Base-by-base conservation (phyloP, 2,113 vertebrate genomes). In the Pelusios castaneus region DNA sequence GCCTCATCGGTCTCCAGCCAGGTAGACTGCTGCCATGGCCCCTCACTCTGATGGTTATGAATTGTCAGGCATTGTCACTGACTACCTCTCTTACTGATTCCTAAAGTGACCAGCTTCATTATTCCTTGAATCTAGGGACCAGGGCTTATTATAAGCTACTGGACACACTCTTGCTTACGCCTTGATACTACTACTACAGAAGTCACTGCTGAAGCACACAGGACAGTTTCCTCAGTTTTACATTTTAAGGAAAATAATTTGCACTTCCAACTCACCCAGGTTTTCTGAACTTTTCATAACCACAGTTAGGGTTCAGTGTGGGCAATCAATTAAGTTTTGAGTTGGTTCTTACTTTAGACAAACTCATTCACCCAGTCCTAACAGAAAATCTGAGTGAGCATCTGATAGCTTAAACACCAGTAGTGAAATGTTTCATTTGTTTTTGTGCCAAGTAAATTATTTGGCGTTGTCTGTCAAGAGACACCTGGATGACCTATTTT, bases 141-240 rank as follows among this genome's bases (percentile, higher is more conserved):
- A 81, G 41, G 7, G 16, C 24, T 9, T 41, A 43, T n/a, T 27
- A 56, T 56, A 25, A 27, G 51, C 51, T 81, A 56, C 38, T 45
- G 24, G 24, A 55, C 6, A 80, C n/a, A 17, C 8, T 4, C 9
- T 52, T 49, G 77, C 29, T n/a, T 52, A 79, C 10, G 38, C 17
- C 27, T 47, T 45, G 24, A 58, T 13, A 10, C 10, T 87, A n/a
- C 87, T 58, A 1, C 86, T 24, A 25, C 81, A 21, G 55, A 93
- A 82, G 81, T 84, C 91, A 92, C 94, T 91, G 93, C 80, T 87
- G 91, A 96, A 91, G 94, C 29, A n/a, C 83, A 9, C 0, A 2
- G 29, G 31, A 82, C 41, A 88, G 51, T 70, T 83, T 80, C n/a
- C 47, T 86, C 51, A 29, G 73, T 51, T 75, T 49, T 91, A 21